Evolutionary conservation across 2,113 vertebrate genomes (phyloP), one percentile per base, ranked within the genome.

Genomic region (Erythrocercus mccallii): DNA sequence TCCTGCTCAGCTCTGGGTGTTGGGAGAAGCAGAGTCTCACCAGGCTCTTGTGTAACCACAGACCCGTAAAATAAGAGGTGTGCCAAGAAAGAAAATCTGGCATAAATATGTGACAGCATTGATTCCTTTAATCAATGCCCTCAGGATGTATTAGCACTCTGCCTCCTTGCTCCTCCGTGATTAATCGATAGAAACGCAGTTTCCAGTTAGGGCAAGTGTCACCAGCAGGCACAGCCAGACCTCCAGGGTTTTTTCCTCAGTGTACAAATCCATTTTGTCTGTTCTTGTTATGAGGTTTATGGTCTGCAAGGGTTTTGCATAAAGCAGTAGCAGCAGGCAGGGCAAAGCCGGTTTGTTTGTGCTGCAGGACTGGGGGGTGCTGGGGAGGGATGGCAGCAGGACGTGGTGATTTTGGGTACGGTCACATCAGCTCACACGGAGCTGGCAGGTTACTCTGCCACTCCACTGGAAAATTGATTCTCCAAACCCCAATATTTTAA

Each of bases 181-280:
- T 86, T 73, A 86, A 87, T 96, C 94, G 86, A 83, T 93, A 80
- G 60, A 92, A 97, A 92, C 0, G 4, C 68, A 73, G 85, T 78
- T 96, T 94, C 88, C 68, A 92, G 95, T 88, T 78, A 95, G 88
- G 92, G 76, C 76, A 92, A 91, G 51, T 86, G 88, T 81, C 94
- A 90, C 76, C 82, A 93, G 72, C 77, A 92, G 95, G 76, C 82
- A 68, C 68, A 61, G 47, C 50, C 61, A 57, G 73, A 62, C 28
- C 78, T 89, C 53, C 53, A 42, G 60, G 79, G 76, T 83, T 86
- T 86, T 96, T 65, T 86, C 65, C 76, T 64, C n/a, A 10, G 56
- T 15, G 25, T 72, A 81, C 45, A 76, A 71, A 61, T 53, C 51
- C 15, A 25, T 70, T 92, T 81, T 81, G 68, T 80, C 90, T 81